These are phyloP conservation scores for Marmota flaviventris DNA, from an alignment of 2,113 vertebrate species.

Conservation along the genomic window DNA sequence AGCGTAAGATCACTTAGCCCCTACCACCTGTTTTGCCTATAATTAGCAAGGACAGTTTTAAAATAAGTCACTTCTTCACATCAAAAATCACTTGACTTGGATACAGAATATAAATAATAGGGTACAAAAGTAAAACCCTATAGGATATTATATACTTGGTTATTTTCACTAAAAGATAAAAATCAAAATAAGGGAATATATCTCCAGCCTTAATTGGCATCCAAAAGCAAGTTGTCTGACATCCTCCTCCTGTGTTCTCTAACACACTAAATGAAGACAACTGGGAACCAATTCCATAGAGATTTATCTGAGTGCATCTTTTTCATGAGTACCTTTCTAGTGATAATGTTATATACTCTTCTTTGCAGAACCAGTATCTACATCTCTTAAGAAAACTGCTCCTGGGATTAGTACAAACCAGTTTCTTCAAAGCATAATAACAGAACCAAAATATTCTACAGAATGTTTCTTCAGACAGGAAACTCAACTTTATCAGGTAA, in stretches of 20 bases:
- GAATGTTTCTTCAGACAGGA: constrained; percentile 85
- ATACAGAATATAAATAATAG: neutral
- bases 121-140: neutral
- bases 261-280: constrained; percentile 30
- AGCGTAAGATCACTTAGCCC: neutral
- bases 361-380: constrained; percentile 80
- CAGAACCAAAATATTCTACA: constrained; percentile 82
- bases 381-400: constrained; percentile 84
- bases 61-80: constrained; percentile 49
- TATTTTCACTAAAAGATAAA: constrained; percentile 37
- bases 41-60: neutral
- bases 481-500: constrained; percentile 85
- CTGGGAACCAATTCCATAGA: neutral
- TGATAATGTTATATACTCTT: constrained; percentile 51
- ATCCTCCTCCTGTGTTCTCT: constrained; percentile 1
- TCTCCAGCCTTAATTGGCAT: constrained; percentile 32
- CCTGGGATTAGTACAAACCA: constrained; percentile 79
- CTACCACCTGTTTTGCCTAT: neutral
- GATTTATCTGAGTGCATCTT: neutral
- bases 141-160: neutral
- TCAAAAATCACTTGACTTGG: neutral
- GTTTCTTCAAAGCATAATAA: constrained; percentile 81
- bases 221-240: neutral
- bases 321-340: neutral
- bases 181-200: constrained; percentile 45